Evolutionary conservation across 2,888 invertebrate genomes (phyloP).

Genomic region (Coronaproctus castanopsis): DNA sequence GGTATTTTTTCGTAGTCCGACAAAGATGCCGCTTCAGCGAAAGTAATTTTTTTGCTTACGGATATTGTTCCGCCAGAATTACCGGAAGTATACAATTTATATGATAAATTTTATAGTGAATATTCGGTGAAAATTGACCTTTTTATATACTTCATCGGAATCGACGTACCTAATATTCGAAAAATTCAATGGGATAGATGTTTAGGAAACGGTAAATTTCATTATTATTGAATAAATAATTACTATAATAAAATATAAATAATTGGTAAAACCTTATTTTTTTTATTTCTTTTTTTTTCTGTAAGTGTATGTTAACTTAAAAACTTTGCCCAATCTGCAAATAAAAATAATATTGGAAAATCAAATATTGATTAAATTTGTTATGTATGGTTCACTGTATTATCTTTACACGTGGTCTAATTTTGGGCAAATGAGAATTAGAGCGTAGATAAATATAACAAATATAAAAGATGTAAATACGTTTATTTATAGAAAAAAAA

Average conservation of each 20-base stretch:
- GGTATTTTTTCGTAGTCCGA: no score
- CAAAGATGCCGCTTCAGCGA: background rate
- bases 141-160: constrained; percentile 94
- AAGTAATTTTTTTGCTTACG: constrained; percentile 88
- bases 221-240: background rate
- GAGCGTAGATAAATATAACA: no score
- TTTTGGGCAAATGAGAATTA: no score
- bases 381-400: no score
- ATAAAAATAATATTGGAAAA: no score
- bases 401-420: no score
- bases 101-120: constrained; percentile 29
- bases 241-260: background rate
- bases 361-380: no score
- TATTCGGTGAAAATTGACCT: constrained; percentile 71
- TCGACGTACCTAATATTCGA: constrained; percentile 74
- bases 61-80: constrained; percentile 49
- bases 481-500: no score
- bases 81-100: background rate
- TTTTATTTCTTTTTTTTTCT: no score
- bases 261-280: background rate
- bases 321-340: no score
- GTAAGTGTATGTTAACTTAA: no score
- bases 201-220: constrained; percentile 6
- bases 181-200: constrained; percentile 53
- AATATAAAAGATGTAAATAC: no score